Base-by-base conservation (phyloP, 2,888 invertebrate genomes). In the Stegophylla sp. region DNA sequence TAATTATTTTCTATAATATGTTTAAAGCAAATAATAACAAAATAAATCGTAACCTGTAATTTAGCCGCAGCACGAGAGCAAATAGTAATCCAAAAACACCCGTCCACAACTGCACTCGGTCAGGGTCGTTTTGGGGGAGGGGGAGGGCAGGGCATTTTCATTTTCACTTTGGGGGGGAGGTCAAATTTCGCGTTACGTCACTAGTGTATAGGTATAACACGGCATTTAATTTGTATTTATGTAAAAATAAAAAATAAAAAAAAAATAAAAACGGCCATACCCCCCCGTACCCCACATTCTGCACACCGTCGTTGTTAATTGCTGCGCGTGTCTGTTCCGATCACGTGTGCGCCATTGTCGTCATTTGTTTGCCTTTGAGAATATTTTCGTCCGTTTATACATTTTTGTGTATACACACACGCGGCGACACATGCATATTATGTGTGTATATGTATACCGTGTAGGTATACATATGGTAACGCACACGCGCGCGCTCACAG, bases 271-370 rank as follows among this genome's bases (percentile, higher is more conserved):
- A 66, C 15, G 23, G 23, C 15, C 1, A 9, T 10, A 53, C 20
- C 7, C 10, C 17, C 26, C 1, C 2, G 28, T 51, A 53, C 53
- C 12, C 3, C 20, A n/a, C 1, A 9, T 53, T 41, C n/a, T 17
- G 20, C 23, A 15, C n/a, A n/a, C 7, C n/a, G 28, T 17, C n/a
- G 12, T 2, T 12, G 28, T 17, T 77, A 77, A 66, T 76, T 69
- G 61, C 45, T 41, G 23, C 12, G 34, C 28, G 67, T 26, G 61
- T 77, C 59, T 69, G 61, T 34, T 41, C 34, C 45, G 48, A 79
- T 45, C 79, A 79, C 71, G 79, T 71, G 71, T 28, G 71, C 51
- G n/a, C 71, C 41, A 79, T 79, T 79, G 71, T 79, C 79, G 79
- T 79, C 79, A 79, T 71, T 71, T 79, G 53, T 79, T 79, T 79